Evolutionary conservation across 1,140 invertebrate species (phyloP), one percentile per base, ranked within the genome.

Genomic region (Papilio aristodemus): DNA sequence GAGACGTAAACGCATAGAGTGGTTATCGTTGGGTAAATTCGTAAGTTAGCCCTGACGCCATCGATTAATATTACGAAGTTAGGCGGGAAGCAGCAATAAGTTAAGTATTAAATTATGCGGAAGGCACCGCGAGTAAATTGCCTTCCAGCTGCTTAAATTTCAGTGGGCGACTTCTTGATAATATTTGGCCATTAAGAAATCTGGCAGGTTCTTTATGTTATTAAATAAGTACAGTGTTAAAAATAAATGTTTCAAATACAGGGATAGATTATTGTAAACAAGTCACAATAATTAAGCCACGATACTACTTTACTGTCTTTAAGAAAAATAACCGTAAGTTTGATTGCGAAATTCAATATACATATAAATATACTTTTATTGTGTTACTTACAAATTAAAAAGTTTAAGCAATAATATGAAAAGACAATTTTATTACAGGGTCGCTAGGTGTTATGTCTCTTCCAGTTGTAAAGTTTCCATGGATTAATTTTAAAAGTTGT

Each of bases 51-150:
- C 67, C 69, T 71, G 41, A 59, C 54, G 64, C 69, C 72, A 80
- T 80, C 80, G 78, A 82, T 82, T 80, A 80, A 78, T 75, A 82
- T 77, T 78, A 72, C 72, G 71, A 82, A 82, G 67, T 82, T 75
- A 57, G 73, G 58, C 71, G 71, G 70, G 71, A 67, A 62, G 74
- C 64, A 71, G 75, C 75, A 80, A 80, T 78, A 78, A 80, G 75
- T 80, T 77, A 37, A 64, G 70, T 54, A 74, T 71, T 72, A 75
- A 76, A 73, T 73, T 73, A 73, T 73, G 71, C 70, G 72, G 75
- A 70, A 72, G 69, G 58, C 32, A 60, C 58, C 58, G 58, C 36
- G 32, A 39, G 1, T 60, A 60, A 60, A 60, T 60, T 60, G 58
- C 58, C 58, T 38, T 60, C 58, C 58, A 60, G 58, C 58, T 60